Evolutionary conservation across 2,113 vertebrate genomes (phyloP).

Genomic region (Neopipo cinnamomea): DNA sequence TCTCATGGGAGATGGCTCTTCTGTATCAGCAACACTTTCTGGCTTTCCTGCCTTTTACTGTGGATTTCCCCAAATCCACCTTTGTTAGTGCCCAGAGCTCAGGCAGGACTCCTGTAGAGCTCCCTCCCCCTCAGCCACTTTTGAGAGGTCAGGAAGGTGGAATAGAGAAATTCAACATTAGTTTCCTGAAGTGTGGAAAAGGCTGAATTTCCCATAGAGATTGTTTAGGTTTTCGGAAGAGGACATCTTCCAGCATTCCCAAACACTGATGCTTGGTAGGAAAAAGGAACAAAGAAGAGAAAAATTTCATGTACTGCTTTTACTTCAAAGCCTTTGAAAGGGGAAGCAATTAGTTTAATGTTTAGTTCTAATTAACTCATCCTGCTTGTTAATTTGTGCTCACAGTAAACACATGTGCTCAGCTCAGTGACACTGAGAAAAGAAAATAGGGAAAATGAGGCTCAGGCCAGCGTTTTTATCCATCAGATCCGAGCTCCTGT

Average conservation of each 20-base stretch:
- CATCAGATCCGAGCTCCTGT: rapidly evolving
- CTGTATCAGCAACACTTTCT: background rate
- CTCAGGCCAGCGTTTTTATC: background rate
- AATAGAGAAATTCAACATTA: rapidly evolving
- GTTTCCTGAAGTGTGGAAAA: background rate
- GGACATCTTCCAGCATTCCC: background rate
- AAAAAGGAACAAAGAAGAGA: background rate
- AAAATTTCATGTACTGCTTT: background rate
- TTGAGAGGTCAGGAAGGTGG: background rate
- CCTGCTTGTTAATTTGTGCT: background rate
- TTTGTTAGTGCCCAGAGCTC: rapidly evolving
- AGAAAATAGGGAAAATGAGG: background rate
- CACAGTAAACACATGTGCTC: background rate
- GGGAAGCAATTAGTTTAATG: constrained; percentile 40
- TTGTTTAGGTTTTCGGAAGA: background rate
- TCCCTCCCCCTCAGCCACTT: background rate
- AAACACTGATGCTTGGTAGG: background rate
- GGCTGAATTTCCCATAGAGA: rapidly evolving
- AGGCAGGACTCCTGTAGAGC: background rate
- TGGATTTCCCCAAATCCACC: background rate
- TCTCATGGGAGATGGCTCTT: rapidly evolving
- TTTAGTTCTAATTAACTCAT: constrained; percentile 18
- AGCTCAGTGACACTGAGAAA: background rate
- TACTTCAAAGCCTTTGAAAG: background rate
- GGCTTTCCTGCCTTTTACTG: background rate